Percentiles rank a stretch among this genome's conserved stretches.
phyloP scores from a whole-genome alignment of 2,888 invertebrate genomes.

The Scaptomyza parva region DNA sequence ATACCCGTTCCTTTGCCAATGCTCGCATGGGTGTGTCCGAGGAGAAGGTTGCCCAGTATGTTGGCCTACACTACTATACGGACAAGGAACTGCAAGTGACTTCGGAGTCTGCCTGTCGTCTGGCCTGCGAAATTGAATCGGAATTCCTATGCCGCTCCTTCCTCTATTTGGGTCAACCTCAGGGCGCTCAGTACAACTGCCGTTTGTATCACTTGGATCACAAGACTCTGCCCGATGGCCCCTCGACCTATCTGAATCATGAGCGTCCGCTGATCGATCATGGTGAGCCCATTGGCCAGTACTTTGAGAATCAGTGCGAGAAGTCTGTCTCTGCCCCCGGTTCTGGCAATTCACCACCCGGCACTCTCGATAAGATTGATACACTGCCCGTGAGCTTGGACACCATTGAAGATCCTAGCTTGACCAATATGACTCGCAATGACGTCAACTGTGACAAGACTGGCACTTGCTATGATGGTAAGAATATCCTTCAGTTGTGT shows the following conservation, averaged over 20 bases:
- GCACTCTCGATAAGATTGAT: slow-evolving; percentile 86
- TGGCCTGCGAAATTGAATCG: slow-evolving; percentile 96
- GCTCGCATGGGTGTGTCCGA: slow-evolving; percentile 95
- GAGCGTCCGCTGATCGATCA: slow-evolving; percentile 96
- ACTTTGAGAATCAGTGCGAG: slow-evolving; percentile 96
- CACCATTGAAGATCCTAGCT: slow-evolving; percentile 90
- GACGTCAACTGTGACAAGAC: slow-evolving; percentile 97
- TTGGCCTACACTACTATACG: slow-evolving; percentile 95
- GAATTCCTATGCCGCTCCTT: slow-evolving; percentile 96
- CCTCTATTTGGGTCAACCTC: slow-evolving; percentile 89
- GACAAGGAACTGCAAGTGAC: slow-evolving; percentile 97
- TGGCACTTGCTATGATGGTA: slow-evolving; percentile 97
- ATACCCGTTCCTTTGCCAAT: slow-evolving; percentile 90
- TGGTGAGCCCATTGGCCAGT: slow-evolving; percentile 94
- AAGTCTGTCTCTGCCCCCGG: slow-evolving; percentile 83
- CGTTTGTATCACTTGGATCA: slow-evolving; percentile 96
- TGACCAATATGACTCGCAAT: slow-evolving; percentile 91
- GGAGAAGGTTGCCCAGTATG: slow-evolving; percentile 96
- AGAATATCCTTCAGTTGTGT: too few relatives aligned
- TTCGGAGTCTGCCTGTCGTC: slow-evolving; percentile 93
- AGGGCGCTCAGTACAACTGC: slow-evolving; percentile 93
- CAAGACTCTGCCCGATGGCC: slow-evolving; percentile 95
- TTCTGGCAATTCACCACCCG: slow-evolving; percentile 67
- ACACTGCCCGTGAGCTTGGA: slow-evolving; percentile 91
- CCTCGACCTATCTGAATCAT: slow-evolving; percentile 94